Evolutionary conservation across 2,113 vertebrate genomes (phyloP), one percentile per base, ranked within the genome.

Genomic region (Nipponia nippon): DNA sequence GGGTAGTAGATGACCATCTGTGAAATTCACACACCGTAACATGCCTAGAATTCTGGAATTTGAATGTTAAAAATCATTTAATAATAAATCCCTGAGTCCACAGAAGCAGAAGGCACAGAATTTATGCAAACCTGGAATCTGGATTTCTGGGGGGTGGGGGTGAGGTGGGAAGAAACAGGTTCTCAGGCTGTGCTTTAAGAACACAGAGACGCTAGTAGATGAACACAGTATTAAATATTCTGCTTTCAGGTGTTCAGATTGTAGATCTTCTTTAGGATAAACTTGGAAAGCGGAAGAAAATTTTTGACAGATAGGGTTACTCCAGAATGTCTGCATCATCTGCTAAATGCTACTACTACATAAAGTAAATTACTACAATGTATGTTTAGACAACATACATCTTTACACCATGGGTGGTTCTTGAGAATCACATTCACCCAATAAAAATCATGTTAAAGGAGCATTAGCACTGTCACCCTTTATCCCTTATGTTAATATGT

Each of bases 391-490:
- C 50, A 91, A 86, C 36, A 80, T 69, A 69, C 13, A 81, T 91
- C 89, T 95, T 90, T 86, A 93, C 87, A 73, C 63, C 63, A 90
- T 44, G 93, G 91, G 95, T 93, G 84, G 90, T 52, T 97, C 75
- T 62, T 77, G 22, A 88, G 70, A 90, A 88, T 91, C 67, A 62
- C 50, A 91, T 73, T 86, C 95, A 86, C 84, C 53, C 93, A 95
- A 93, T 96, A 94, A 96, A 97, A 97, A 73, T 61, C 71, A 97
- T 21, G 84, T 95, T 95, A 88, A 80, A 90, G 29, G 4, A 91
- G 50, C 62, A 96, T 97, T 94, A 95, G 75, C 67, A 27, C 66
- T 91, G 93, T 88, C 97, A 90, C 82, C 71, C 84, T 93, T 97
- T 94, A 96, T 95, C 87, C 94, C 19, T 69, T 80, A 83, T 83